A percentile compares a stretch with the other conserved stretches of the same genome.
phyloP scores from a whole-genome alignment of 2,888 invertebrate genomes.

The Physocephala rufipes region DNA sequence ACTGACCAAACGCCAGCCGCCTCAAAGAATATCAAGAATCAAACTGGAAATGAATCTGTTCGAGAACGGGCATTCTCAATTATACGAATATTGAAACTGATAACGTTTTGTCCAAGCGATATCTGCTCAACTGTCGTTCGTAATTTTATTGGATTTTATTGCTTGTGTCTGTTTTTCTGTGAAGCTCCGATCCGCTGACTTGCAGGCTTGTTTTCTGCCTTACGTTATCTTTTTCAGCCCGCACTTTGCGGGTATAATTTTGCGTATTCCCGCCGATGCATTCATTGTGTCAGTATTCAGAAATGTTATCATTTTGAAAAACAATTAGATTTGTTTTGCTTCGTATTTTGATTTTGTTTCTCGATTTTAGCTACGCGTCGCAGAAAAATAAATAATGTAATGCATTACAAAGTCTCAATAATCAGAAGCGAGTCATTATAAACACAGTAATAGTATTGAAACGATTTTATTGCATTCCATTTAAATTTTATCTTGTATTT shows the following conservation, averaged over 20 bases:
- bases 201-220: background rate
- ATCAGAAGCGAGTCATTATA: no score
- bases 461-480: no score
- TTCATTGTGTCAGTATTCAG: background rate
- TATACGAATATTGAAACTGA: conserved; percentile 17
- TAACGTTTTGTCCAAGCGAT: conserved; percentile 21
- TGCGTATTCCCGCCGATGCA: background rate
- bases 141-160: background rate
- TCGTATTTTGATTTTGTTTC: no score
- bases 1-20: conserved; percentile 17
- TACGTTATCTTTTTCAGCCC: background rate
- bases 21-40: conserved; percentile 3
- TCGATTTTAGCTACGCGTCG: no score
- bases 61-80: background rate
- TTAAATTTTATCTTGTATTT: no score
- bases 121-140: background rate
- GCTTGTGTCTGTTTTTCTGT: background rate
- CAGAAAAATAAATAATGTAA: no score
- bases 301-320: no score
- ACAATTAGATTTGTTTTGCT: no score
- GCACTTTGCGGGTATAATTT: background rate
- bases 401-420: no score
- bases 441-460: no score
- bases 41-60: conserved; percentile 40
- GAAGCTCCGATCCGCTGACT: background rate